A percentile compares a stretch with the other conserved stretches of the same genome.
Conservation (phyloP, 2,888 invertebrate species). For the Oxyscelio sp. region DNA sequence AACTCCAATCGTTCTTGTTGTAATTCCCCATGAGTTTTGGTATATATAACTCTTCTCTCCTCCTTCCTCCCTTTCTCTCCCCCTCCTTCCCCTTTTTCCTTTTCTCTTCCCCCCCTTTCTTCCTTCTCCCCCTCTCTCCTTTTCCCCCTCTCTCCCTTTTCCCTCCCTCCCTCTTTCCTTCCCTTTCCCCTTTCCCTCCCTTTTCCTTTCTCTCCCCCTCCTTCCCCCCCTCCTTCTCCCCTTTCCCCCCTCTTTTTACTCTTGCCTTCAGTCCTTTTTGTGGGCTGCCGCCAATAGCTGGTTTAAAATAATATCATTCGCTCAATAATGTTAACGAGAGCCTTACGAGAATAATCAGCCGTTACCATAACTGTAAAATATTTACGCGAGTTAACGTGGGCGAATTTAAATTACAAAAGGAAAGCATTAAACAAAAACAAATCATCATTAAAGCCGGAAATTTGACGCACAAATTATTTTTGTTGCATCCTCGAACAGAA, state of each 20-base stretch:
- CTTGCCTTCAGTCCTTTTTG: slow-evolving; percentile 33
- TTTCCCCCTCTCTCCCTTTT: too few relatives aligned
- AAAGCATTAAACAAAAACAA: slow-evolving; percentile 1
- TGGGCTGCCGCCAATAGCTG: slow-evolving; percentile 58
- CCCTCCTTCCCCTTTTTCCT: too few relatives aligned
- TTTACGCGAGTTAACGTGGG: slow-evolving; percentile 1
- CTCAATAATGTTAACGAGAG: slow-evolving; percentile 33
- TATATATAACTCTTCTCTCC: slow-evolving; percentile 95
- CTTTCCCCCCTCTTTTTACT: neutral
- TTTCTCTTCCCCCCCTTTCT: too few relatives aligned
- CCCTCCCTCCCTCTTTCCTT: too few relatives aligned
- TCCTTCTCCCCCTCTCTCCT: too few relatives aligned
- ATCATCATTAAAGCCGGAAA: neutral
- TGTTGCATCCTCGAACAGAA: too few relatives aligned
- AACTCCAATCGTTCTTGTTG: slow-evolving; percentile 98
- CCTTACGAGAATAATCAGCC: slow-evolving; percentile 26
- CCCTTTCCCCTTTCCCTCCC: too few relatives aligned
- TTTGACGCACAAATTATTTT: neutral
- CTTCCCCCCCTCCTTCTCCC: too few relatives aligned
- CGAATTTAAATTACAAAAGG: neutral
- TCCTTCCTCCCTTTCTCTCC: slow-evolving; percentile 92
- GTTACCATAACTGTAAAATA: slow-evolving; percentile 17
- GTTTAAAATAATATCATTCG: slow-evolving; percentile 52
- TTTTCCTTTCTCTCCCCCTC: too few relatives aligned
- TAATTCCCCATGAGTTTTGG: slow-evolving; percentile 99